Percentiles rank a stretch among this genome's conserved stretches.
Conservation (phyloP, 2,113 vertebrate species). For the Cnemophilus loriae region DNA sequence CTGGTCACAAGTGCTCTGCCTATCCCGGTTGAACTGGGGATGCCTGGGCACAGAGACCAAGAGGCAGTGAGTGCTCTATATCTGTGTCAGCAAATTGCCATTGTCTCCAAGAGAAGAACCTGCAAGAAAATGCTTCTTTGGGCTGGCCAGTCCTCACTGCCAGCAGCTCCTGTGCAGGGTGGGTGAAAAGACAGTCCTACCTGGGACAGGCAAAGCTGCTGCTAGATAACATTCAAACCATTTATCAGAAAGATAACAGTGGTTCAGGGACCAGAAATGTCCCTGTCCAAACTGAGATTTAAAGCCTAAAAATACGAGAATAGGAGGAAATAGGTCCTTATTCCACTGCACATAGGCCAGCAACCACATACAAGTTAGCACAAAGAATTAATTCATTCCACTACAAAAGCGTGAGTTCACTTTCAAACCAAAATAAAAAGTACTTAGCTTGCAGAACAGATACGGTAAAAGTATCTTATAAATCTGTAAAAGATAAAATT, state of each 20-base stretch:
- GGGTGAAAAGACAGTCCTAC: background rate
- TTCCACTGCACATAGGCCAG: background rate
- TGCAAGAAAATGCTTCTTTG: background rate
- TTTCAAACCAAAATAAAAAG: background rate
- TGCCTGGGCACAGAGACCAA: background rate
- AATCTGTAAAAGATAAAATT: background rate
- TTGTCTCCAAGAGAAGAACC: background rate
- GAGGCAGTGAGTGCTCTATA: accelerated
- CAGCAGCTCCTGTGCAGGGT: background rate
- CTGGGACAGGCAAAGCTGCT: background rate
- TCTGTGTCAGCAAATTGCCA: background rate
- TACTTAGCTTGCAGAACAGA: background rate
- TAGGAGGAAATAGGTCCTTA: background rate
- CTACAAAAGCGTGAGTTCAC: background rate
- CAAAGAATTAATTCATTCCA: background rate
- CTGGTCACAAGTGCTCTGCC: background rate
- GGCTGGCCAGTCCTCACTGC: background rate
- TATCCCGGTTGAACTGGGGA: background rate
- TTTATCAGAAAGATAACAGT: background rate
- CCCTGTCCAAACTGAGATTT: background rate
- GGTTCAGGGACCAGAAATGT: background rate
- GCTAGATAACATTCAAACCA: background rate
- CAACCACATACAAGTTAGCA: background rate
- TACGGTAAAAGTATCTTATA: background rate
- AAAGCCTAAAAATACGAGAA: background rate